A percentile compares a stretch with the other conserved stretches of the same genome.
Evolutionary conservation across 1,140 invertebrate species (phyloP).

Genomic region (Choristoneura fumiferana): DNA sequence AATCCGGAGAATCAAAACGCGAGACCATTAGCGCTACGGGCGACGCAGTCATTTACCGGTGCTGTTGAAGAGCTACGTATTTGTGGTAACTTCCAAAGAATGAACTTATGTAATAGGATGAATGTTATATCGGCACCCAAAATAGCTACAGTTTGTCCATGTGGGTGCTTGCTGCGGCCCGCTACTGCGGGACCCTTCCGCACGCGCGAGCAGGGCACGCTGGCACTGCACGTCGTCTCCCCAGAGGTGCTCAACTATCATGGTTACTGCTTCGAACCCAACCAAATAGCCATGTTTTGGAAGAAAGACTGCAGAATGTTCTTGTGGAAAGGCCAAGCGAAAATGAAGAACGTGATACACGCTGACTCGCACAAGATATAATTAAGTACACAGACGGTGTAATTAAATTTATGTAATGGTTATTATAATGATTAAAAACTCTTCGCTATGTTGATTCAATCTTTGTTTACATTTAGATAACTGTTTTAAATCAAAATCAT

Average conservation of each 20-base stretch:
- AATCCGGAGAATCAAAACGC: slow-evolving; percentile 54
- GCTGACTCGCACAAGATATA: slow-evolving; percentile 39
- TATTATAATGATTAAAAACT: slow-evolving; percentile 22
- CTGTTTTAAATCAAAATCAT: slow-evolving; percentile 32
- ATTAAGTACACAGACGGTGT: background rate
- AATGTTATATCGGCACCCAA: slow-evolving; percentile 44
- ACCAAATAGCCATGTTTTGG: slow-evolving; percentile 77
- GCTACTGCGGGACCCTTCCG: slow-evolving; percentile 49
- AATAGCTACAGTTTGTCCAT: slow-evolving; percentile 55
- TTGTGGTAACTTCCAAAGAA: slow-evolving; percentile 58
- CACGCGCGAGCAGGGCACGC: slow-evolving; percentile 61
- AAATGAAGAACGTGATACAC: slow-evolving; percentile 43
- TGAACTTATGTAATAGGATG: slow-evolving; percentile 50
- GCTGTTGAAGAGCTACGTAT: slow-evolving; percentile 64
- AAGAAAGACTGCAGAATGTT: slow-evolving; percentile 84
- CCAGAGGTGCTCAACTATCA: slow-evolving; percentile 65
- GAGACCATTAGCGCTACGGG: slow-evolving; percentile 55
- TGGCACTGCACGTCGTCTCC: slow-evolving; percentile 62
- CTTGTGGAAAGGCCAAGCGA: slow-evolving; percentile 80
- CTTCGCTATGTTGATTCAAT: slow-evolving; percentile 21
- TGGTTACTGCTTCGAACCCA: slow-evolving; percentile 59
- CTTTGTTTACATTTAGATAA: slow-evolving; percentile 24
- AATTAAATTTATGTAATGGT: background rate
- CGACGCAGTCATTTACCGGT: slow-evolving; percentile 73
- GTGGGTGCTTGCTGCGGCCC: slow-evolving; percentile 59